phyloP scores from a whole-genome alignment of 2,797 vertebrate species.

The Sebastes cheni region DNA sequence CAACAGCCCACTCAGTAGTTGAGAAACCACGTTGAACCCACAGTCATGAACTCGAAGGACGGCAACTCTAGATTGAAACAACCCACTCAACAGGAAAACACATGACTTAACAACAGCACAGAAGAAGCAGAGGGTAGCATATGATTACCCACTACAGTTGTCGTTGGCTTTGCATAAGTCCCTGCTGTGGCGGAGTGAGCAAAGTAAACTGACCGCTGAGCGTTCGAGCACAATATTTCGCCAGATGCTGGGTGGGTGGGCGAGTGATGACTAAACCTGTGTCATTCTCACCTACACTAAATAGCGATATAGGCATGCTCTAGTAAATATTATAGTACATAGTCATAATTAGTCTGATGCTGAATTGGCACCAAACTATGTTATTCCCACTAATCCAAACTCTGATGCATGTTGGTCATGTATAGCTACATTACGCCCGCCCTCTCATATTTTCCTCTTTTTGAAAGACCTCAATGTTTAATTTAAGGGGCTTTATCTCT shows the following conservation, averaged over 20 bases:
- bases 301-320: not conserved
- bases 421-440: not conserved
- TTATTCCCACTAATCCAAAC: constrained; percentile 11
- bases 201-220: constrained; percentile 5
- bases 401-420: not conserved
- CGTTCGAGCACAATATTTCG: constrained; percentile 5
- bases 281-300: constrained; percentile 15
- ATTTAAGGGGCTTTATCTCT: constrained; percentile 1
- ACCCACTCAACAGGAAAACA: constrained; percentile 59
- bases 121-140: not conserved
- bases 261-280: constrained; percentile 19
- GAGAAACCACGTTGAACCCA: constrained; percentile 40
- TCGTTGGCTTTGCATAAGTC: constrained; percentile 21
- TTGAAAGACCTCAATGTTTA: not conserved
- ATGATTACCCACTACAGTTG: constrained; percentile 24
- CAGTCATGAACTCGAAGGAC: constrained; percentile 40
- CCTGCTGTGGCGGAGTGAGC: not conserved
- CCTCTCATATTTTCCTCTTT: not conserved
- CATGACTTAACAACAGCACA: constrained; percentile 36
- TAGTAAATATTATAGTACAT: constrained; percentile 21
- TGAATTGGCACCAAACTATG: not conserved
- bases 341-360: not conserved
- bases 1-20: constrained; percentile 64
- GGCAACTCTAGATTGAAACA: constrained; percentile 32
- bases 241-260: not conserved